Base-by-base conservation (phyloP, 1,140 invertebrate species). In the Schlechtendalia chinensis region DNA sequence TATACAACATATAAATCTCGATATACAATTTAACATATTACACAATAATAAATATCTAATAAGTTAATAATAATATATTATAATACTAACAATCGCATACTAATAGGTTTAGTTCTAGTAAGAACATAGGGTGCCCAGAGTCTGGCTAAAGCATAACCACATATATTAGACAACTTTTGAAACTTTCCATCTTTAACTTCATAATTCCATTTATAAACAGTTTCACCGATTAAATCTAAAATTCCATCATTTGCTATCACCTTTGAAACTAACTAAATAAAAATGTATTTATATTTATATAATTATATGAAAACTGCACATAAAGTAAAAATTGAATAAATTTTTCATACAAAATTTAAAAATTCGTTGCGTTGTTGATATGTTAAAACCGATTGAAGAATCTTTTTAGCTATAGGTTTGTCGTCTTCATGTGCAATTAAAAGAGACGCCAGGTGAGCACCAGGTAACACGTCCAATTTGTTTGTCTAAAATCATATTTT, bases 201-300 rank as follows among this genome's bases (percentile, higher is more conserved):
- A 59, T 58, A 58, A 58, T 77, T 77, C 74, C 74, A 77, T 77
- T 77, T 77, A 39, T 77, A 77, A 39, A 77, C 74, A 11, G 29
- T 77, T 61, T 77, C 56, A 24, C 74, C 56, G 11, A 77, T 58
- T 0, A 24, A 27, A 59, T 77, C 54, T 16, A 77, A 24, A 16
- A 24, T 45, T 59, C 45, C 14, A 39, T 77, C 32, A 45, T 58
- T 77, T 58, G 6, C 39, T 45, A 77, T 77, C 4, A 58, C n/a
- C 14, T 45, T 59, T 77, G 29, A 12, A 24, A 58, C 16, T 19
- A 77, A 77, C 74, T 77, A 24, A 45, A 39, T 50, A 24, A 50
- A 59, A 50, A 50, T n/a, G n/a, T n/a, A n/a, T n/a, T n/a, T n/a
- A n/a, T n/a, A n/a, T n/a, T n/a, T 47, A 0, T 24, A 67, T 29